These are phyloP conservation scores for Montipora sp. DNA, from an alignment of 64 coral and sea anemone species.

Conservation along the genomic window DNA sequence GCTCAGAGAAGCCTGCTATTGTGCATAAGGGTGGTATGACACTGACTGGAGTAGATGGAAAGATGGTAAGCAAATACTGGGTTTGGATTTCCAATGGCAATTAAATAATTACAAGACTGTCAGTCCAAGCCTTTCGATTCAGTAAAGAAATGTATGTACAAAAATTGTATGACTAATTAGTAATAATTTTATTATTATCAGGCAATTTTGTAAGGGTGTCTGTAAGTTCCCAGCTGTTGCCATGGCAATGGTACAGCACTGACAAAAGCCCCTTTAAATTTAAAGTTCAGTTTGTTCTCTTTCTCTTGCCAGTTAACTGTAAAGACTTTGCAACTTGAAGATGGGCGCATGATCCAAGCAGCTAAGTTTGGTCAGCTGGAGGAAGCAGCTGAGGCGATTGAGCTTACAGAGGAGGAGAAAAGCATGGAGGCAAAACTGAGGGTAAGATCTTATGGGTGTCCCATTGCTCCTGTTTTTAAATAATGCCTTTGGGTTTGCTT, in stretches of 20 bases:
- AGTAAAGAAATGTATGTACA: too few species aligned
- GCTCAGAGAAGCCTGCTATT: conserved; percentile 84
- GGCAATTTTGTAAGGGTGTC: too few species aligned
- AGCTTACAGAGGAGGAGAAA: conserved; percentile 95
- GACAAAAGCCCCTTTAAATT: too few species aligned
- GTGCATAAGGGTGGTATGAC: conserved; percentile 98
- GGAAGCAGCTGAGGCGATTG: conserved; percentile 80
- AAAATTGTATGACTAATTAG: too few species aligned
- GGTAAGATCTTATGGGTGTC: conserved; percentile 12
- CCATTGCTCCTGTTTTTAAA: too few species aligned
- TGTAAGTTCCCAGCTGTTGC: too few species aligned
- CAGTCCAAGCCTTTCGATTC: too few species aligned
- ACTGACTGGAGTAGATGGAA: conserved; percentile 87
- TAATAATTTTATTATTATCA: too few species aligned
- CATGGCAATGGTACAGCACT: too few species aligned
- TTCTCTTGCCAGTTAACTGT: conserved; percentile 77
- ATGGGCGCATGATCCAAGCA: conserved; percentile 95
- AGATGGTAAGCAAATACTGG: conserved; percentile 72
- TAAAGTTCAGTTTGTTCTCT: neutral
- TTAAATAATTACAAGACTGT: too few species aligned
- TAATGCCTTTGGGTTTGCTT: too few species aligned
- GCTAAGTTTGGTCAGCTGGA: conserved; percentile 91
- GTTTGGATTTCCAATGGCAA: neutral
- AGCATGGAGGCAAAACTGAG: conserved; percentile 81
- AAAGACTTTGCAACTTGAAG: conserved; percentile 85